Evolutionary conservation across 64 coral and sea anemone species (phyloP).

Genomic region (Orbicella faveolata): DNA sequence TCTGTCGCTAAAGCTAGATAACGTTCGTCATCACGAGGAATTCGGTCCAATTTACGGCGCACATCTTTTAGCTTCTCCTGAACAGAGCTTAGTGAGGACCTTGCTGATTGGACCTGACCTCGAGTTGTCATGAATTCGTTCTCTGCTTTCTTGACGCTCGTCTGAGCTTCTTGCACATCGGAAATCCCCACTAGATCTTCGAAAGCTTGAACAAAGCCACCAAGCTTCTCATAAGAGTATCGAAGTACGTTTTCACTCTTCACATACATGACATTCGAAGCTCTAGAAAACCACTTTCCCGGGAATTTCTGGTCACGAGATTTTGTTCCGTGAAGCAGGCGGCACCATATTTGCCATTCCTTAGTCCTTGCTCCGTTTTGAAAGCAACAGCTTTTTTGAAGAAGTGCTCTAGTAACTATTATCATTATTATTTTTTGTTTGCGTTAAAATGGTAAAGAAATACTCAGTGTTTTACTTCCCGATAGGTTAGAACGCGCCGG

Average conservation of each 20-base stretch:
- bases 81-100: conserved; percentile 51
- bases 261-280: not conserved
- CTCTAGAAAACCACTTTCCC: not conserved
- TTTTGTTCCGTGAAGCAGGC: conserved; percentile 14
- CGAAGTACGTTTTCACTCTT: not conserved
- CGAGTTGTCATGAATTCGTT: conserved; percentile 82
- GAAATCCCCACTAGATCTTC: conserved; percentile 92
- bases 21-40: conserved; percentile 86
- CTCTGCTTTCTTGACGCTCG: conserved; percentile 78
- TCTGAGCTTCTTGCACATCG: conserved; percentile 84
- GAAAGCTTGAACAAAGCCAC: conserved; percentile 54
- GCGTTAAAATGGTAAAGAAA: too few species aligned
- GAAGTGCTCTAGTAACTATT: not conserved
- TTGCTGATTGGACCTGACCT: conserved; percentile 56
- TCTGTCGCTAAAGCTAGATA: conserved; percentile 92
- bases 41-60: conserved; percentile 72
- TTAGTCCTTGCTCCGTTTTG: not conserved
- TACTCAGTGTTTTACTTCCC: too few species aligned
- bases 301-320: not conserved
- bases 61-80: conserved; percentile 73
- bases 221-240: conserved; percentile 50
- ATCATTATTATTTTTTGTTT: not conserved
- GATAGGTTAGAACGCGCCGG: not conserved
- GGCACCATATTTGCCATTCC: not conserved
- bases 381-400: not conserved